Evolutionary conservation across 2,888 invertebrate genomes (phyloP).

Genomic region (Orgyia antiqua): DNA sequence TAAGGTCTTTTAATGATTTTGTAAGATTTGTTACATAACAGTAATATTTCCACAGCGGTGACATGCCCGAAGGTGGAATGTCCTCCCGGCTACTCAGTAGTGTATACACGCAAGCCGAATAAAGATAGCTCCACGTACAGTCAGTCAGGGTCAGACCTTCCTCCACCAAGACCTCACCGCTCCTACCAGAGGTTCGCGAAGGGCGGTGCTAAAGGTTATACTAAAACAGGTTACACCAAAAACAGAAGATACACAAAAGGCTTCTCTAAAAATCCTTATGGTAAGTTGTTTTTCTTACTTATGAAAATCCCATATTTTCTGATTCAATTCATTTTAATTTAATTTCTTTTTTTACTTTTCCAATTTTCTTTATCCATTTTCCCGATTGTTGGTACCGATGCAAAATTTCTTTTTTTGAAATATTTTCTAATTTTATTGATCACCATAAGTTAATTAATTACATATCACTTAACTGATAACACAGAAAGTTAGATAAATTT

Average conservation of each 20-base stretch:
- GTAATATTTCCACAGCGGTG: constrained; percentile 48
- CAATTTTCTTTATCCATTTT: too few relatives aligned
- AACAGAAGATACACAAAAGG: constrained; percentile 44
- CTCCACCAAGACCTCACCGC: constrained; percentile 52
- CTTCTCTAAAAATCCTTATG: constrained; percentile 40
- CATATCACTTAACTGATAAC: too few relatives aligned
- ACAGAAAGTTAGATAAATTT: too few relatives aligned
- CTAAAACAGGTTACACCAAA: constrained; percentile 43
- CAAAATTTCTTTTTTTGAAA: too few relatives aligned
- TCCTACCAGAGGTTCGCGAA: constrained; percentile 56
- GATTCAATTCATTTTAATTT: too few relatives aligned
- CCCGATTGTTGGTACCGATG: too few relatives aligned
- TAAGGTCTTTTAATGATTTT: too few relatives aligned
- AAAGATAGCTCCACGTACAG: constrained; percentile 76
- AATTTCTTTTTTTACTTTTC: too few relatives aligned
- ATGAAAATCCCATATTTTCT: too few relatives aligned
- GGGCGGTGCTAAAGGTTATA: constrained; percentile 41
- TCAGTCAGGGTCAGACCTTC: constrained; percentile 79
- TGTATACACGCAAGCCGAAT: constrained; percentile 53
- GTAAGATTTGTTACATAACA: constrained; percentile 30
- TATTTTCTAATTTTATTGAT: too few relatives aligned
- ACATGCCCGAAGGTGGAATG: constrained; percentile 78
- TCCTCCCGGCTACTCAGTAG: constrained; percentile 79
- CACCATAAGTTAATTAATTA: too few relatives aligned
- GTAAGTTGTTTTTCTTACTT: too few relatives aligned